These are phyloP conservation scores for Protosalanx chinensis DNA, from an alignment of 2,797 vertebrate species.

Conservation along the genomic window DNA sequence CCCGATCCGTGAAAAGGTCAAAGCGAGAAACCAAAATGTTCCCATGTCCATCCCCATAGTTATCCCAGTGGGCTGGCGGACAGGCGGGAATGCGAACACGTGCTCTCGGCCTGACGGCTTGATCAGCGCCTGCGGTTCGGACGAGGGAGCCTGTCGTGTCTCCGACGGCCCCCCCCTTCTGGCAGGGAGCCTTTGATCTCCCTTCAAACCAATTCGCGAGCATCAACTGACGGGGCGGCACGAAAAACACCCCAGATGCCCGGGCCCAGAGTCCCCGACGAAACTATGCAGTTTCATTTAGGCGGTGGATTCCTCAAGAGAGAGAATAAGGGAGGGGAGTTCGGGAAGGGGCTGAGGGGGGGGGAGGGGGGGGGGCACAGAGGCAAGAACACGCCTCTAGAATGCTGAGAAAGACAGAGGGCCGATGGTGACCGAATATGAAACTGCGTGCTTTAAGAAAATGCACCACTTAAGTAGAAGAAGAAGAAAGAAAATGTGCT, in stretches of 20 bases:
- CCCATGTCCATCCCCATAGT: conserved; percentile 25
- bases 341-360: not conserved
- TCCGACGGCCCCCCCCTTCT: conserved; percentile 75
- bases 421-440: conserved; percentile 3
- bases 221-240: conserved; percentile 82
- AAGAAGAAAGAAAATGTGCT: conserved; percentile 39
- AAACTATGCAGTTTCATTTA: conserved; percentile 84
- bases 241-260: conserved; percentile 76
- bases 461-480: conserved; percentile 42
- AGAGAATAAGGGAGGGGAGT: not conserved
- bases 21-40: conserved; percentile 23
- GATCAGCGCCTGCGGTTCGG: conserved; percentile 76
- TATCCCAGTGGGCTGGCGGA: conserved; percentile 34
- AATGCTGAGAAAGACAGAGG: not conserved
- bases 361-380: not conserved
- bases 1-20: conserved; percentile 44
- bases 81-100: conserved; percentile 17
- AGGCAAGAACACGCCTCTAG: conserved; percentile 8
- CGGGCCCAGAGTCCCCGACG: conserved; percentile 72
- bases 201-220: conserved; percentile 82
- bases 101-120: conserved; percentile 68
- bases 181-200: conserved; percentile 86
- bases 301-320: conserved; percentile 56
- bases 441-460: conserved; percentile 27
- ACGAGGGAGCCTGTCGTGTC: conserved; percentile 57